Evolutionary conservation across 1,140 invertebrate species (phyloP), one percentile per base, ranked within the genome.

Genomic region (Cheumatopsyche charites): DNA sequence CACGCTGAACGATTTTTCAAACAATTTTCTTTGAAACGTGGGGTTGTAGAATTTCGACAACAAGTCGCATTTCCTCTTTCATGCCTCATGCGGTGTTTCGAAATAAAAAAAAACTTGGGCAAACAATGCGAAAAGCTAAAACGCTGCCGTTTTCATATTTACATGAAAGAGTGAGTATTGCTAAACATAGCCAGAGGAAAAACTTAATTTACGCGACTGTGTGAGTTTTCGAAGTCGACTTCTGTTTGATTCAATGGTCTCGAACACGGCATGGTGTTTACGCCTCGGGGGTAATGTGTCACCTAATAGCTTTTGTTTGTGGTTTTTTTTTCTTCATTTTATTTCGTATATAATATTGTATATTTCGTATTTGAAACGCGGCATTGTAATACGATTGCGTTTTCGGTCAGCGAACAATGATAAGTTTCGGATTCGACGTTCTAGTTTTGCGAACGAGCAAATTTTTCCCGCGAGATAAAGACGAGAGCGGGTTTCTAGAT

Each of bases 151-250:
- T 70, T 36, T 70, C 55, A 45, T 71, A 74, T 71, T 71, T 74
- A 71, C 69, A 74, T 74, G 69, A 74, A 74, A 74, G 70, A 68
- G 52, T 52, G 69, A 65, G 68, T 74, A 74, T 74, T 71, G 63
- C 23, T 45, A 75, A 75, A 75, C 72, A 72, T 72, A 43, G 67
- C 49, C 58, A 66, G 52, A 72, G 47, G 69, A 75, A 68, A 74
- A 75, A 72, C 58, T 75, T 75, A 72, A 72, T 75, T 75, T 75
- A 67, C 49, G 69, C 49, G 70, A 67, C 3, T 36, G 29, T 36
- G 67, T 65, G 73, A 65, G 61, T 52, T 70, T 63, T 36, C 9
- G 29, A 36, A 36, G 3, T 36, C 29, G 29, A 9, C 29, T 36
- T 36, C 29, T 4, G 21, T 23, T 62, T 75, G 70, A 72, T 75